These are phyloP conservation scores for Sceliomorpha sp. DNA, from an alignment of 2,888 invertebrate species.

Conservation along the genomic window DNA sequence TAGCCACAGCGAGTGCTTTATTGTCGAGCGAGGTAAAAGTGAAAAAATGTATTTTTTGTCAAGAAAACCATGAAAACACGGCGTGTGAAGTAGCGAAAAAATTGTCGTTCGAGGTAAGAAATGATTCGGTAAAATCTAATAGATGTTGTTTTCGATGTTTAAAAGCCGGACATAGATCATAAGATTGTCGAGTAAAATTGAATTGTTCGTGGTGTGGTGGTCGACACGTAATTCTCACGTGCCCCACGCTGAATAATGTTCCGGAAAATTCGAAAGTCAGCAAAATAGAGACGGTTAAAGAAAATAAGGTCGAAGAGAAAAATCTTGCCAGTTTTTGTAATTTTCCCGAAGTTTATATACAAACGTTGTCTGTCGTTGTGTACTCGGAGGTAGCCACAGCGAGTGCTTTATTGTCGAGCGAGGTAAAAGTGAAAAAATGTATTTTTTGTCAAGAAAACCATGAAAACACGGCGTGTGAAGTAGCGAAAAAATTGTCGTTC, in stretches of 20 bases:
- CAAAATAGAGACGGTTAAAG: constrained; percentile 5
- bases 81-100: constrained; percentile 52
- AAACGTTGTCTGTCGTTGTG: no score
- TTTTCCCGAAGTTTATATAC: no score
- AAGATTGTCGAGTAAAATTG: constrained; percentile 52
- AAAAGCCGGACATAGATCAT: constrained; percentile 53
- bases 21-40: constrained; percentile 34
- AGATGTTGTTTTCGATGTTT: constrained; percentile 61
- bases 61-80: constrained; percentile 50
- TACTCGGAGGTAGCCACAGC: constrained; percentile 42
- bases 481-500: constrained; percentile 50
- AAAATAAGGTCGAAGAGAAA: constrained; percentile 28
- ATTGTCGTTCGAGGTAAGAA: constrained; percentile 44
- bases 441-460: constrained; percentile 61
- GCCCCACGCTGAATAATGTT: constrained; percentile 30
- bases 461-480: constrained; percentile 50
- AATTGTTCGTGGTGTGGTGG: constrained; percentile 57
- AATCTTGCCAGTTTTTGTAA: constrained; percentile 27
- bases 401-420: constrained; percentile 41
- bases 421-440: constrained; percentile 45
- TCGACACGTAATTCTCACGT: constrained; percentile 59
- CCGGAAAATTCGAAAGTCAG: background rate
- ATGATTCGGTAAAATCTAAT: constrained; percentile 47
- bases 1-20: constrained; percentile 49
- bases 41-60: constrained; percentile 62